Conservation (phyloP, 2,888 invertebrate genomes). For the Hemicrepidius hirtus region DNA sequence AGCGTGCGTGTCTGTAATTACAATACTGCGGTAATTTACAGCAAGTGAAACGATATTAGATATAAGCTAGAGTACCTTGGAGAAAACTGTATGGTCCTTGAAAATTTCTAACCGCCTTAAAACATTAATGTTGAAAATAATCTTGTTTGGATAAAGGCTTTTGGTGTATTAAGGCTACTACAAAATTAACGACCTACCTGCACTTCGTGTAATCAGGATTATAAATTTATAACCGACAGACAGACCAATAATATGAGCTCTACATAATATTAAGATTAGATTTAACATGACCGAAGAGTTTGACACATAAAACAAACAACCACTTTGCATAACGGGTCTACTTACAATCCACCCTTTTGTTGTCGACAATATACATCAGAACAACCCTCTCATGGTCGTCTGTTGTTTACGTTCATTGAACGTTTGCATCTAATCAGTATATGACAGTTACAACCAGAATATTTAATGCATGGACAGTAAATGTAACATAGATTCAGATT, state of each 20-base stretch:
- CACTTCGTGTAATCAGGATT: neutral
- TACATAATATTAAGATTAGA: neutral
- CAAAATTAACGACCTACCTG: neutral
- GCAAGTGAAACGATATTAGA: conserved; percentile 2
- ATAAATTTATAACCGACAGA: too few relatives aligned
- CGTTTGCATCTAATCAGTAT: conserved; percentile 4
- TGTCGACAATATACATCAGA: neutral
- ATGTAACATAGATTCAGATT: too few relatives aligned
- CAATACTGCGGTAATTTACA: conserved; percentile 9
- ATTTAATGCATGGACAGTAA: neutral
- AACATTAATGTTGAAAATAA: too few relatives aligned
- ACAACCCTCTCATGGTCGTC: conserved; percentile 35
- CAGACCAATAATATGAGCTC: neutral
- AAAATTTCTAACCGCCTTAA: neutral
- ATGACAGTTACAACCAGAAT: neutral
- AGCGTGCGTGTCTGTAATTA: conserved; percentile 25
- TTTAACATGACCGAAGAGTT: neutral
- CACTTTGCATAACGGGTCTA: conserved; percentile 38
- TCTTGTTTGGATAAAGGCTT: too few relatives aligned
- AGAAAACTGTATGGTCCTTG: neutral
- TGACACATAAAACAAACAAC: conserved; percentile 1
- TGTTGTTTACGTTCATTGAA: conserved; percentile 1
- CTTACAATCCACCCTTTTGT: conserved; percentile 42
- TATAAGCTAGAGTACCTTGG: conserved; percentile 4
- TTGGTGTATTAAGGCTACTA: neutral